Percentiles rank a stretch among this genome's conserved stretches.
Evolutionary conservation across 2,888 invertebrate species (phyloP).

Genomic region (Lasioglossum figueresi): DNA sequence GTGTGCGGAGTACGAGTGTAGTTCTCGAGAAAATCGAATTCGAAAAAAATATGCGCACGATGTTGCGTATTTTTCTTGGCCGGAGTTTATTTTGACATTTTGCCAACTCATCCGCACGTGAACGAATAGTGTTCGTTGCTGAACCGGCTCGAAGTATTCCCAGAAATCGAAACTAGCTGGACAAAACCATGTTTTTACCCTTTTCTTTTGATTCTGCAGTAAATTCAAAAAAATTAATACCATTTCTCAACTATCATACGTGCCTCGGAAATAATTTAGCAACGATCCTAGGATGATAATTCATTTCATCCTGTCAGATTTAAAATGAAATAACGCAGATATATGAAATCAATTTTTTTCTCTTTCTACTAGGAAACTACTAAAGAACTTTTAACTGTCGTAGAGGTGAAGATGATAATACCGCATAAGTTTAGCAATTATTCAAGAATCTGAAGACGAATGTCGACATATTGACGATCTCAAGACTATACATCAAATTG

Average conservation of each 20-base stretch:
- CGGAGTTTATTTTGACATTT: background rate
- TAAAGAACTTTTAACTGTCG: background rate
- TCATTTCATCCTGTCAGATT: background rate
- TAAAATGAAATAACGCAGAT: background rate
- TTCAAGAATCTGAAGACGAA: background rate
- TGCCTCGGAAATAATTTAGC: background rate
- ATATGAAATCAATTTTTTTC: background rate
- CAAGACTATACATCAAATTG: background rate
- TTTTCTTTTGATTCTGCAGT: background rate
- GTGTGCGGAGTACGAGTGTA: background rate
- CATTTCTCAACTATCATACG: background rate
- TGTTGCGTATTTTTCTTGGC: background rate
- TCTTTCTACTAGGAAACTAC: background rate
- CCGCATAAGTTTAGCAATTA: background rate
- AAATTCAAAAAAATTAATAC: background rate
- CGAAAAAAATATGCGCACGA: background rate
- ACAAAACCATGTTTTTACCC: background rate
- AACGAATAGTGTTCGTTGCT: background rate
- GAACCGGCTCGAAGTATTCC: background rate
- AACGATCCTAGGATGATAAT: background rate
- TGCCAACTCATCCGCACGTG: background rate
- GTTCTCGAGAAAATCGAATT: background rate
- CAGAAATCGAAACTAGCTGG: background rate
- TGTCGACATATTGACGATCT: background rate
- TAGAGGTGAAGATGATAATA: background rate